Evolutionary conservation across 2,888 invertebrate genomes (phyloP).

Genomic region (Lasioglossum marginatum): DNA sequence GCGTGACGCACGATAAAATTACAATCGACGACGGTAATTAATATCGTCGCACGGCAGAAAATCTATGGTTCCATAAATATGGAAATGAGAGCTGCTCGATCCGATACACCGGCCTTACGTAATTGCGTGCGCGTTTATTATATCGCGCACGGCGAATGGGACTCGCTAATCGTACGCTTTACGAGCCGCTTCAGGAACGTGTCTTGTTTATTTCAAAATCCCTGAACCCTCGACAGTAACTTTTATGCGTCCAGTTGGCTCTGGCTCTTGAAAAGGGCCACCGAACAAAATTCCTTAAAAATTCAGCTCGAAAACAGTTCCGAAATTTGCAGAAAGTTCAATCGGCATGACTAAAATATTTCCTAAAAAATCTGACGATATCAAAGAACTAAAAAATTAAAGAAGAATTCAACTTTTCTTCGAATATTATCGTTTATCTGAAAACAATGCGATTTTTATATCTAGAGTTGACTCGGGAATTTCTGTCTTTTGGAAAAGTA

Average conservation of each 20-base stretch:
- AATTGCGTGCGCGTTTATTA: constrained; percentile 25
- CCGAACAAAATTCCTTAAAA: background rate
- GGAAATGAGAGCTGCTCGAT: constrained; percentile 26
- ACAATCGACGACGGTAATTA: constrained; percentile 11
- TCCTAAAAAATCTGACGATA: too few relatives aligned
- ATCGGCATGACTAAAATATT: too few relatives aligned
- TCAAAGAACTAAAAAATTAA: background rate
- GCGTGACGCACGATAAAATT: constrained; percentile 12
- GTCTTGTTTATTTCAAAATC: background rate
- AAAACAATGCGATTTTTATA: too few relatives aligned
- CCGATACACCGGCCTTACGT: constrained; percentile 27
- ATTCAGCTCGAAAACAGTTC: background rate
- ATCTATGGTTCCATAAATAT: constrained; percentile 19
- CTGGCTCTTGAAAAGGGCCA: background rate
- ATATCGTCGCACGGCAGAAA: constrained; percentile 15
- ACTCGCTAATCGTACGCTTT: constrained; percentile 13
- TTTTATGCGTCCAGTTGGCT: background rate
- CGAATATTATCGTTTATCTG: too few relatives aligned
- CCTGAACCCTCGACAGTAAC: background rate
- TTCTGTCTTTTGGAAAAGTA: background rate
- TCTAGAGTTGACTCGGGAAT: too few relatives aligned
- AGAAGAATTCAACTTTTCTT: too few relatives aligned
- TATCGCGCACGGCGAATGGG: background rate
- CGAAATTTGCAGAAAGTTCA: too few relatives aligned
- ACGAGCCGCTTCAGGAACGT: background rate